Evolutionary conservation across 2,113 vertebrate genomes (phyloP).

Genomic region (Octodon degus): DNA sequence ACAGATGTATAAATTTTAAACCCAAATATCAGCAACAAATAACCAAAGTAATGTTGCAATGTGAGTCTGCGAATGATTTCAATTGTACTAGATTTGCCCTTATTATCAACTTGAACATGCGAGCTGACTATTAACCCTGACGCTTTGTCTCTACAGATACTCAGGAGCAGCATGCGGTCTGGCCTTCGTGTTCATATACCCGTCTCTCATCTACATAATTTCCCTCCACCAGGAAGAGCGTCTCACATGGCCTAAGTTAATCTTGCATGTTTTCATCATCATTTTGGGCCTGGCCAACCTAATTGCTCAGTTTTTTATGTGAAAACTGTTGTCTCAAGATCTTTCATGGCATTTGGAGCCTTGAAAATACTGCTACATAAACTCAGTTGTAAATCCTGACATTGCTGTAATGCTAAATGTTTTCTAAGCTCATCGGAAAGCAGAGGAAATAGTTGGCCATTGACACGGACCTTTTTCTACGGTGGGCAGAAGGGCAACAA

Average conservation of each 20-base stretch:
- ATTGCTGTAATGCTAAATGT: constrained; percentile 61
- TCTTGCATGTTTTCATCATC: constrained; percentile 92
- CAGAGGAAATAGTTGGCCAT: not conserved
- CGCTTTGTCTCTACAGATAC: constrained; percentile 87
- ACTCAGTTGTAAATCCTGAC: constrained; percentile 66
- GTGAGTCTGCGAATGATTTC: not conserved
- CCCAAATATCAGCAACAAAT: not conserved
- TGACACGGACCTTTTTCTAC: constrained; percentile 19
- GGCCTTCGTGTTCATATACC: constrained; percentile 96
- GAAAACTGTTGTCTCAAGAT: constrained; percentile 78
- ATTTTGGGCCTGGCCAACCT: constrained; percentile 93
- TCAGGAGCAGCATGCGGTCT: constrained; percentile 96
- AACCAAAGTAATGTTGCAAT: constrained; percentile 15
- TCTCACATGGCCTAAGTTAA: constrained; percentile 89
- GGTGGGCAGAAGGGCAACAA: not conserved
- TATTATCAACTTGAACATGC: constrained; percentile 75
- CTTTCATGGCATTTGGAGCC: constrained; percentile 74
- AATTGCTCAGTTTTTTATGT: constrained; percentile 95
- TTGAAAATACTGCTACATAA: constrained; percentile 71
- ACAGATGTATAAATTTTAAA: constrained; percentile 57
- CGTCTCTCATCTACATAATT: constrained; percentile 93
- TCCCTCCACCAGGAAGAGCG: constrained; percentile 86
- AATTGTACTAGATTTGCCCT: not conserved
- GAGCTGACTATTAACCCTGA: constrained; percentile 86
- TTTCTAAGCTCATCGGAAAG: constrained; percentile 48